phyloP scores from a whole-genome alignment of 2,113 vertebrate genomes.

The Aythya baeri region DNA sequence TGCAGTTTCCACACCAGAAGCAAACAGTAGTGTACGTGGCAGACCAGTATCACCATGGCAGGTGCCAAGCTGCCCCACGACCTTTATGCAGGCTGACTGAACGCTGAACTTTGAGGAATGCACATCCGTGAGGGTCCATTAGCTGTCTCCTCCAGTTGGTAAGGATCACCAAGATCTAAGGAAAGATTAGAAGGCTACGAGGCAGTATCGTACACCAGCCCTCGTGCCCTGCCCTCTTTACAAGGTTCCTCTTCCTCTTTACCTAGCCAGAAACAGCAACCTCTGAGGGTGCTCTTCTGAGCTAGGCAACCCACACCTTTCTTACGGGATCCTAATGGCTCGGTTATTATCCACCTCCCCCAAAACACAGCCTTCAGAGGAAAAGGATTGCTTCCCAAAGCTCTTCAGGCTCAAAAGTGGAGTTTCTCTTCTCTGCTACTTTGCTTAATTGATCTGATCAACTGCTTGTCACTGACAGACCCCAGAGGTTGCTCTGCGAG shows the following conservation, averaged over 20 bases:
- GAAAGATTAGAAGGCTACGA: not conserved
- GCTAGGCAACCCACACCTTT: not conserved
- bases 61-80: not conserved
- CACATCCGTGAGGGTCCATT: not conserved
- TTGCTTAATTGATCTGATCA: not conserved
- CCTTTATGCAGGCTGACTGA: not conserved
- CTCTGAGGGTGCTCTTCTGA: not conserved
- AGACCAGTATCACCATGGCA: not conserved
- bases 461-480: not conserved
- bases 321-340: not conserved
- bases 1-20: not conserved
- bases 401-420: not conserved
- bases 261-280: not conserved
- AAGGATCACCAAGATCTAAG: not conserved
- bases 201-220: not conserved
- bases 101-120: not conserved
- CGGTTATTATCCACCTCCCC: not conserved
- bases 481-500: not conserved
- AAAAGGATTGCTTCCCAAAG: not conserved
- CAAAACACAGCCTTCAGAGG: not conserved
- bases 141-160: not conserved
- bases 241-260: not conserved
- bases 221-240: not conserved
- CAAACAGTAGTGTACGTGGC: not conserved
- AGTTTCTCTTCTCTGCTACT: not conserved